phyloP scores from a whole-genome alignment of 2,797 vertebrate species.

The Megaceryle alcyon region DNA sequence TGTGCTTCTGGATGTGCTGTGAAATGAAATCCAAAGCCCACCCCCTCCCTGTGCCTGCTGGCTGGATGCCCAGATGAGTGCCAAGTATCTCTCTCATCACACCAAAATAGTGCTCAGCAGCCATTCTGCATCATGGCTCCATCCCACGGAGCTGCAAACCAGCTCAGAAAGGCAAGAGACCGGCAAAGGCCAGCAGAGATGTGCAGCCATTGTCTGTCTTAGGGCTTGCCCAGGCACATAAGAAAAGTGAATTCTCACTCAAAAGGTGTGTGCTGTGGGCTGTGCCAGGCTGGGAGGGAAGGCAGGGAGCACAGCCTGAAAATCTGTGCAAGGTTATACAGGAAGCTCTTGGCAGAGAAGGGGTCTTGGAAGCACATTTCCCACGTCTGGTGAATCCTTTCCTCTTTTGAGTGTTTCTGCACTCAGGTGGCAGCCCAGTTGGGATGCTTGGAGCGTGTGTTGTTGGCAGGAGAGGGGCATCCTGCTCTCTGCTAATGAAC shows the following conservation, averaged over 20 bases:
- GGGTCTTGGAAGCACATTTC: neutral
- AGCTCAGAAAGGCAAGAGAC: neutral
- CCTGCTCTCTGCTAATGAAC: neutral
- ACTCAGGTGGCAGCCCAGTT: neutral
- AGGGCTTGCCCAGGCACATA: neutral
- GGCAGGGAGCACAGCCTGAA: neutral
- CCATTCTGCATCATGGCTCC: neutral
- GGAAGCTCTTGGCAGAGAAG: neutral
- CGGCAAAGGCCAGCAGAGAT: neutral
- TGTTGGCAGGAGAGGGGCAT: neutral
- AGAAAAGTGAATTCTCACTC: neutral
- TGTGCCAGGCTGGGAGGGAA: neutral
- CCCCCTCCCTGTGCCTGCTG: neutral
- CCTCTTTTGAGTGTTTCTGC: neutral
- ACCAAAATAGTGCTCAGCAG: rapidly evolving
- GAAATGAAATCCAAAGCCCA: neutral
- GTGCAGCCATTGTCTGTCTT: neutral
- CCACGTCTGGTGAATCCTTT: neutral
- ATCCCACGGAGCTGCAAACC: neutral
- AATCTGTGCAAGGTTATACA: neutral
- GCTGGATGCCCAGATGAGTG: neutral
- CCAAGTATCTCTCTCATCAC: neutral
- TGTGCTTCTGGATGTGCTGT: neutral
- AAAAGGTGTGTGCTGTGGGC: neutral
- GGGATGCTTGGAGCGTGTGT: rapidly evolving